Percentiles rank a stretch among this genome's conserved stretches.
Evolutionary conservation across 2,888 invertebrate genomes (phyloP).

Genomic region (Euphydryas editha): DNA sequence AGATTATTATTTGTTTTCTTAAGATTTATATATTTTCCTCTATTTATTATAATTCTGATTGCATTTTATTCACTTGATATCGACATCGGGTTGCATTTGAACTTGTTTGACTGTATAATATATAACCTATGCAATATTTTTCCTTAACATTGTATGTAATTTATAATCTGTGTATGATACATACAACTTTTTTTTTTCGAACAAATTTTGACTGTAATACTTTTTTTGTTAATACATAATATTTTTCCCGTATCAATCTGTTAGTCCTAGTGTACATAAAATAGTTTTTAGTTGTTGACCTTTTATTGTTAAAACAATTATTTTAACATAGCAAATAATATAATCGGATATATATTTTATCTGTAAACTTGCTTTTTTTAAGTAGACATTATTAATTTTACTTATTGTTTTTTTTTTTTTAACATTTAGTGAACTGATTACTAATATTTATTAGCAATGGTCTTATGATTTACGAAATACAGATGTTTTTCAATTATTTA

Average conservation of each 20-base stretch:
- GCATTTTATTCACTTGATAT: slow-evolving; percentile 41
- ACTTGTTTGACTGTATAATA: slow-evolving; percentile 34
- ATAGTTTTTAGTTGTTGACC: slow-evolving; percentile 70
- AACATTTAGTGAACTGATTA: slow-evolving; percentile 65
- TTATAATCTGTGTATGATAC: slow-evolving; percentile 13
- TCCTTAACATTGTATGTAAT: slow-evolving; percentile 20
- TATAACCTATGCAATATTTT: slow-evolving; percentile 26
- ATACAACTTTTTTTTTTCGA: slow-evolving; percentile 20
- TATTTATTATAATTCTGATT: slow-evolving; percentile 30
- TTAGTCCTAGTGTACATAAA: slow-evolving; percentile 75
- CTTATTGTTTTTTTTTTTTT: slow-evolving; percentile 60
- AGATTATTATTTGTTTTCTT: slow-evolving; percentile 20
- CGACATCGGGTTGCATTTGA: slow-evolving; percentile 40
- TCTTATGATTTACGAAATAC: slow-evolving; percentile 59
- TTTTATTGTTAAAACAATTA: slow-evolving; percentile 67
- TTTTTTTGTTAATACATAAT: slow-evolving; percentile 37
- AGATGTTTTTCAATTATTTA: slow-evolving; percentile 50
- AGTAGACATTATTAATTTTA: slow-evolving; percentile 57
- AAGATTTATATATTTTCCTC: slow-evolving; percentile 21
- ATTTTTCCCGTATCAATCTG: slow-evolving; percentile 47
- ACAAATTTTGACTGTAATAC: slow-evolving; percentile 30
- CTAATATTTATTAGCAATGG: slow-evolving; percentile 59
- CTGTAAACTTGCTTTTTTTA: slow-evolving; percentile 58
- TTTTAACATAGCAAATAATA: slow-evolving; percentile 57
- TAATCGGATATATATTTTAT: slow-evolving; percentile 60